phyloP scores from a whole-genome alignment of 2,797 vertebrate genomes.

The Denticeps clupeoides region DNA sequence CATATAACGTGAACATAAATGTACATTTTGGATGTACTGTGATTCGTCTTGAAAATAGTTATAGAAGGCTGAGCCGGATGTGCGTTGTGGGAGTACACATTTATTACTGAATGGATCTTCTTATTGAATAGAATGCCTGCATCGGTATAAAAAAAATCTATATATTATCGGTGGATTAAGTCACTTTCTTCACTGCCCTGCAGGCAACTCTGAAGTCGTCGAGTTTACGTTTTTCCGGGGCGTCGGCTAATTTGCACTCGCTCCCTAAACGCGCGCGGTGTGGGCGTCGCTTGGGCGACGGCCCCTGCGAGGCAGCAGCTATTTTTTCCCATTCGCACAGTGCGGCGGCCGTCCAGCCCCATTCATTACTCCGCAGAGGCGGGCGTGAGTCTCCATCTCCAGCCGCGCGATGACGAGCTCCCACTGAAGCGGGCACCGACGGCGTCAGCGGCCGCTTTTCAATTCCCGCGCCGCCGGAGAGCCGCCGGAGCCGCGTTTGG shows the following conservation, averaged over 20 bases:
- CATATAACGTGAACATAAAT: no score
- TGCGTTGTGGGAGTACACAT: no score
- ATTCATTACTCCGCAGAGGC: constrained; percentile 26
- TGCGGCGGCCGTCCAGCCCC: constrained; percentile 7
- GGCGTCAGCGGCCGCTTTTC: constrained; percentile 23
- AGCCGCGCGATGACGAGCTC: constrained; percentile 36
- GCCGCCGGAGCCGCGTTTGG: not conserved
- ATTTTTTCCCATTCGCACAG: constrained; percentile 1
- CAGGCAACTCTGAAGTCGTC: no score
- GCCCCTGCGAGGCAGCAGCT: constrained; percentile 5
- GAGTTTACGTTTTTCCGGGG: no score
- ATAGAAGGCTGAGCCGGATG: no score
- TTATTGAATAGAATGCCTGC: no score
- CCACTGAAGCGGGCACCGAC: constrained; percentile 29
- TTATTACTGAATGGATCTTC: no score
- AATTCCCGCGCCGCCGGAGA: constrained; percentile 8
- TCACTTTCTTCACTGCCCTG: no score
- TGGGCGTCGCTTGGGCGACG: constrained; percentile 9
- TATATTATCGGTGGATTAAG: no score
- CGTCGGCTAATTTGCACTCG: constrained; percentile 20
- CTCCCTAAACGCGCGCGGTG: constrained; percentile 5
- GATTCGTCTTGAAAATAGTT: no score
- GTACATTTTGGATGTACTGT: no score
- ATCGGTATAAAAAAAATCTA: no score
- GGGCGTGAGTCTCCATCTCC: constrained; percentile 17